phyloP scores from a whole-genome alignment of 2,113 vertebrate genomes.

The Nansenia antarctica region DNA sequence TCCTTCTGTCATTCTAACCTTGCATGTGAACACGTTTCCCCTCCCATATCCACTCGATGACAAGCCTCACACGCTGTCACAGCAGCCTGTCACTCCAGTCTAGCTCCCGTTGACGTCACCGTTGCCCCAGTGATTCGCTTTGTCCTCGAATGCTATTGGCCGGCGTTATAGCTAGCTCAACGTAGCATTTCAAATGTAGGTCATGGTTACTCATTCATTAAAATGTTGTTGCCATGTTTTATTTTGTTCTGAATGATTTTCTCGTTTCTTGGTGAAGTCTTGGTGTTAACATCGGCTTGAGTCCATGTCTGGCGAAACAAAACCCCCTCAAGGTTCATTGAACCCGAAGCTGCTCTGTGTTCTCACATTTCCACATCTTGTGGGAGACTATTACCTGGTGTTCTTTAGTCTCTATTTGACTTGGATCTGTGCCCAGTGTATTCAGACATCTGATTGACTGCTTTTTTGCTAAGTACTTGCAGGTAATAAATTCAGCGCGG shows the following conservation, averaged over 20 bases:
- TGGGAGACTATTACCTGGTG: not conserved
- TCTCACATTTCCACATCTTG: not conserved
- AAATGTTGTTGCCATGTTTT: not conserved
- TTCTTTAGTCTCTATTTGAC: constrained; percentile 55
- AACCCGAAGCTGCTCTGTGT: constrained; percentile 18
- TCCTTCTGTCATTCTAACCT: constrained; percentile 28
- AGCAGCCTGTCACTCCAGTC: constrained; percentile 1
- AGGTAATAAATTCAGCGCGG: constrained; percentile 40
- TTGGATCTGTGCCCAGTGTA: constrained; percentile 56
- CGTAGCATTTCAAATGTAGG: not conserved
- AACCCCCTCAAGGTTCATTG: constrained; percentile 16
- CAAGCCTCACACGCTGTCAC: constrained; percentile 18
- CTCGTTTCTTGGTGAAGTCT: too few relatives aligned
- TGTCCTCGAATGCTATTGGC: not conserved
- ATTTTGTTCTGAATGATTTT: not conserved
- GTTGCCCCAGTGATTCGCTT: not conserved
- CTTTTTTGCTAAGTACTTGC: constrained; percentile 54
- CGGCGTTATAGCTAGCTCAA: not conserved
- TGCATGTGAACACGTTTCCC: constrained; percentile 31
- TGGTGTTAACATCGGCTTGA: not conserved
- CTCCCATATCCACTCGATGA: constrained; percentile 6
- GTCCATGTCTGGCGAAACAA: not conserved
- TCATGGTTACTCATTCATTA: not conserved
- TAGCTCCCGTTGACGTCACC: constrained; percentile 2
- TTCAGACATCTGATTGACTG: constrained; percentile 51